Conservation (phyloP, 2,797 vertebrate species). For the Diglossa cyanea region DNA sequence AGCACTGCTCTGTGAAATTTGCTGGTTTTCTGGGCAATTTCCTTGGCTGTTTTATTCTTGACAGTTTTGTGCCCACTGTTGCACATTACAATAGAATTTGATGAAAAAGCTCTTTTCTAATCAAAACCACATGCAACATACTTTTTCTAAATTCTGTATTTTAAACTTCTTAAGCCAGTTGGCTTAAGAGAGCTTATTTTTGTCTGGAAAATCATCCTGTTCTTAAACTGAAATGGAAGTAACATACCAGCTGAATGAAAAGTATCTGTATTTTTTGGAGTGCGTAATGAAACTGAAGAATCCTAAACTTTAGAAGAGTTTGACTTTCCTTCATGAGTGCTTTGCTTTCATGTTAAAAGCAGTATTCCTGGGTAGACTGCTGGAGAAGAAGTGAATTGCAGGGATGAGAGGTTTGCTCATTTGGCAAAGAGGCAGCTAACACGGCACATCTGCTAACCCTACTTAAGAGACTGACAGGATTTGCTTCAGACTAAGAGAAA, state of each 20-base stretch:
- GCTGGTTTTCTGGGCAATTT: background rate
- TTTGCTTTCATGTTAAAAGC: background rate
- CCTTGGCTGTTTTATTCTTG: background rate
- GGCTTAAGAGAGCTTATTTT: slow-evolving; percentile 1
- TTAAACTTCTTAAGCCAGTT: background rate
- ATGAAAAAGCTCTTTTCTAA: slow-evolving; percentile 5
- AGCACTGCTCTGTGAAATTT: background rate
- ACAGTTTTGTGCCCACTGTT: background rate
- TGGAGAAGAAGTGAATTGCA: background rate
- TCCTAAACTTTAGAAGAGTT: background rate
- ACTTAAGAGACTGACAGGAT: background rate
- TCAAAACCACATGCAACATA: background rate
- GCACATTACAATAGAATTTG: background rate
- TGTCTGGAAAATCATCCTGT: background rate
- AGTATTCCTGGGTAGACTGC: background rate
- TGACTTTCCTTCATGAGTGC: background rate
- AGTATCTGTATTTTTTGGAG: background rate
- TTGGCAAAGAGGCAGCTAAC: background rate
- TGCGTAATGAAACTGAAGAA: background rate
- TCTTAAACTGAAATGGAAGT: slow-evolving; percentile 28
- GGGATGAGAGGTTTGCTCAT: background rate
- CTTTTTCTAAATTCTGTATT: background rate
- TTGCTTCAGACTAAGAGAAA: background rate
- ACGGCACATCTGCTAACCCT: background rate
- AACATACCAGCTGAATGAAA: slow-evolving; percentile 6